A percentile compares a stretch with the other conserved stretches of the same genome.
These are phyloP conservation scores for Tauraco erythrolophus DNA, from an alignment of 2,113 vertebrate genomes.

Conservation along the genomic window DNA sequence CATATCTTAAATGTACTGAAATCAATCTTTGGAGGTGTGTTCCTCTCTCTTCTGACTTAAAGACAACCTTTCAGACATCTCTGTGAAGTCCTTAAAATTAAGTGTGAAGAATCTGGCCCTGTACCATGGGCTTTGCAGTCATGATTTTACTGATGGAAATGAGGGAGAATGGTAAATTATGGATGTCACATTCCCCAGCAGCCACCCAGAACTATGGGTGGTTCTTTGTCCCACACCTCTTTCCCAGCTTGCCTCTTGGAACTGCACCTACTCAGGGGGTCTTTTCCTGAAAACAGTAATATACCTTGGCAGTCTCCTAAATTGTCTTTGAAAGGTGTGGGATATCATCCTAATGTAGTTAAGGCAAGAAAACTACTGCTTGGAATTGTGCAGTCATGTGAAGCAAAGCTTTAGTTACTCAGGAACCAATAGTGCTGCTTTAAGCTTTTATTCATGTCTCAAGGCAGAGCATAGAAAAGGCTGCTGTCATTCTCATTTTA, in stretches of 20 bases:
- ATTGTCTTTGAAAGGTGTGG: neutral
- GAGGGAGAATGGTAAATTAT: neutral
- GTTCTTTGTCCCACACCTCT: neutral
- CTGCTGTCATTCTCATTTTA: neutral
- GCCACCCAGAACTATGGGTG: accelerated
- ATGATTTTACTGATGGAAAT: neutral
- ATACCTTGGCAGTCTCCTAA: neutral
- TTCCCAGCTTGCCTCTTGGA: neutral
- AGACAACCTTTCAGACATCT: accelerated
- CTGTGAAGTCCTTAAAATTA: neutral
- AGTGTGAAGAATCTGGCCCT: neutral
- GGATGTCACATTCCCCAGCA: neutral
- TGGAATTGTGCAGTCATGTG: neutral
- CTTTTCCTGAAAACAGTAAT: neutral
- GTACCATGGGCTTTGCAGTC: neutral
- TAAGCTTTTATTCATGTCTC: neutral
- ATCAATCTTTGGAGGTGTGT: neutral
- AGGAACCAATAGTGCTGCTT: neutral
- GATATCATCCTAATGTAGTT: neutral
- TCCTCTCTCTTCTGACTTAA: neutral
- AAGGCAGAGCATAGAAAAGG: neutral
- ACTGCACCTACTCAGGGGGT: accelerated
- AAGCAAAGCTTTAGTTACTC: neutral
- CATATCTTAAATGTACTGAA: neutral
- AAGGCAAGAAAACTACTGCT: neutral